These are phyloP conservation scores for Phenganax marumi DNA, from an alignment of 92 coral and sea anemone genomes.

Conservation along the genomic window DNA sequence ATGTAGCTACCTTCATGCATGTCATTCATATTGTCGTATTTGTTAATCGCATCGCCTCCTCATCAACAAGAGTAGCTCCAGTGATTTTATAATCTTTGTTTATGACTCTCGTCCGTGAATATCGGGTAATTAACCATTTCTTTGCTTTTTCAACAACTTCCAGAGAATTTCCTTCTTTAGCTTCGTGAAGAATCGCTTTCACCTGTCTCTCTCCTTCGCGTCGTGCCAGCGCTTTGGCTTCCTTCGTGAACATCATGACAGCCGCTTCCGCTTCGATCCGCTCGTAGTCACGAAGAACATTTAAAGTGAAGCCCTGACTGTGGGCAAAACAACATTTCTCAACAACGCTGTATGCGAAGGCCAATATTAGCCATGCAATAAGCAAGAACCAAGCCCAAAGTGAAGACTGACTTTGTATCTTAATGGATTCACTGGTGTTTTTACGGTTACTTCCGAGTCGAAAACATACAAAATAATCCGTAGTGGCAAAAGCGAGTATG, in stretches of 20 bases:
- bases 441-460: background rate
- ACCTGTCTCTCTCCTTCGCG: conserved; percentile 6
- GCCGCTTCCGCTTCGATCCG: conserved; percentile 18
- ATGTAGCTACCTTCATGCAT: too few species aligned
- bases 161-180: conserved; percentile 2
- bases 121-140: conserved; percentile 1
- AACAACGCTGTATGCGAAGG: background rate
- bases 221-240: conserved; percentile 4
- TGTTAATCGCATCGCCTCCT: background rate
- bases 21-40: too few species aligned
- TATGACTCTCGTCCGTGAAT: background rate
- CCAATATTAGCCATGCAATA: background rate
- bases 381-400: conserved; percentile 5
- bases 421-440: background rate
- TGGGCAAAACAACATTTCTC: background rate
- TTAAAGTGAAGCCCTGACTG: background rate
- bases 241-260: background rate
- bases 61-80: background rate
- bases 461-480: conserved; percentile 17
- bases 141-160: conserved; percentile 15
- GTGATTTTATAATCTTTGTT: background rate
- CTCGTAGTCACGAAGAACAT: conserved; percentile 3
- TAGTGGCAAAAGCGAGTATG: background rate
- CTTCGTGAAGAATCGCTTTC: conserved; percentile 5
- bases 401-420: background rate